A percentile compares a stretch with the other conserved stretches of the same genome.
Conservation (phyloP, 2,113 vertebrate genomes). For the Pterocles orientalis region DNA sequence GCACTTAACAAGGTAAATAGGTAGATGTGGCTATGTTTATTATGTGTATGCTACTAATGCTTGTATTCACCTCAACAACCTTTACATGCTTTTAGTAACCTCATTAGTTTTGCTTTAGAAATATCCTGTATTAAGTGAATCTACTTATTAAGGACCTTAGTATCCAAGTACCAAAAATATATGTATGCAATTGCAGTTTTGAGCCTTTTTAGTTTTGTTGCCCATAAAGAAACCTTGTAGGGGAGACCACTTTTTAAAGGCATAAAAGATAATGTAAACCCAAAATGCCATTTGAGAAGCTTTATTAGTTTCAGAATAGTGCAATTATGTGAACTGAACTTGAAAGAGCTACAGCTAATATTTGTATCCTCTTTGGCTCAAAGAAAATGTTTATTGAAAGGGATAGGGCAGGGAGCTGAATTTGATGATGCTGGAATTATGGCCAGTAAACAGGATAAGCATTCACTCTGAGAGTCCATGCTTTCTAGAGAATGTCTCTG, state of each 20-base stretch:
- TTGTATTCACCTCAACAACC: not conserved
- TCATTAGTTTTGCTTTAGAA: not conserved
- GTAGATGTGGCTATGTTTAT: not conserved
- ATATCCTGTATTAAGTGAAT: not conserved
- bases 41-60: not conserved
- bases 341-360: constrained; percentile 18
- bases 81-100: not conserved
- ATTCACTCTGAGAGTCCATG: not conserved
- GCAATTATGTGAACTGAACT: constrained; percentile 33
- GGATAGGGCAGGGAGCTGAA: constrained; percentile 12
- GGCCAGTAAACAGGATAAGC: constrained; percentile 51
- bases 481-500: not conserved
- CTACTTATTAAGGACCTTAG: not conserved
- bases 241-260: not conserved
- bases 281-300: constrained; percentile 35
- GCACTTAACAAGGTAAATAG: not conserved
- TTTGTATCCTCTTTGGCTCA: constrained; percentile 36
- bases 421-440: constrained; percentile 44
- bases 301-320: constrained; percentile 52
- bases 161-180: not conserved
- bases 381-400: constrained; percentile 61
- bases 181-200: not conserved
- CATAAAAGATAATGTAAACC: constrained; percentile 39
- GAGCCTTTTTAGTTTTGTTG: not conserved
- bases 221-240: not conserved